These are phyloP conservation scores for Limnephilus auricula DNA, from an alignment of 2,888 invertebrate species.

Conservation along the genomic window DNA sequence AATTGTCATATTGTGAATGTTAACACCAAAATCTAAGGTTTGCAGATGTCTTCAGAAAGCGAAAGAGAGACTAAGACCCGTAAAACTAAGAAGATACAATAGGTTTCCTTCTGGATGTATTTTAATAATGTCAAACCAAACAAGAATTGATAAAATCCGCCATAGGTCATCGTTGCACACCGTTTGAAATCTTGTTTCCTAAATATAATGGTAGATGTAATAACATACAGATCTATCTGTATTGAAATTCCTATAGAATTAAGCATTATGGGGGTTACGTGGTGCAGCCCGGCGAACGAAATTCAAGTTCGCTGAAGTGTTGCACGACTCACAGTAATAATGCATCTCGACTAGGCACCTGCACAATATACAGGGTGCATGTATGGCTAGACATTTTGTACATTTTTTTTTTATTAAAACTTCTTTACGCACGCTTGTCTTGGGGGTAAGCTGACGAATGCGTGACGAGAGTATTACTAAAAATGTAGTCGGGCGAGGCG, in stretches of 20 bases:
- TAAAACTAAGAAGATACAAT: no score
- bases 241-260: background rate
- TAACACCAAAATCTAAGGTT: no score
- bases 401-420: no score
- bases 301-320: constrained; percentile 33
- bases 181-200: constrained; percentile 19
- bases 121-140: background rate
- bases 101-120: background rate
- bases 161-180: background rate
- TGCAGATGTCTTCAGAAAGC: no score
- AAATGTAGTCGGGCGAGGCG: no score
- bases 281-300: background rate
- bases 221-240: background rate
- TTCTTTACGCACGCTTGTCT: no score
- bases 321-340: background rate
- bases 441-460: no score
- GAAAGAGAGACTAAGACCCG: no score
- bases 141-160: constrained; percentile 3
- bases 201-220: background rate
- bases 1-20: no score
- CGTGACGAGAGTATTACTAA: no score
- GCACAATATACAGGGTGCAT: background rate
- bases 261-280: constrained; percentile 4
- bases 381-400: background rate
- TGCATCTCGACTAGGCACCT: background rate